Percentiles rank a stretch among this genome's conserved stretches.
Evolutionary conservation across 1,140 invertebrate species (phyloP).

Genomic region (Leucophenga varia): DNA sequence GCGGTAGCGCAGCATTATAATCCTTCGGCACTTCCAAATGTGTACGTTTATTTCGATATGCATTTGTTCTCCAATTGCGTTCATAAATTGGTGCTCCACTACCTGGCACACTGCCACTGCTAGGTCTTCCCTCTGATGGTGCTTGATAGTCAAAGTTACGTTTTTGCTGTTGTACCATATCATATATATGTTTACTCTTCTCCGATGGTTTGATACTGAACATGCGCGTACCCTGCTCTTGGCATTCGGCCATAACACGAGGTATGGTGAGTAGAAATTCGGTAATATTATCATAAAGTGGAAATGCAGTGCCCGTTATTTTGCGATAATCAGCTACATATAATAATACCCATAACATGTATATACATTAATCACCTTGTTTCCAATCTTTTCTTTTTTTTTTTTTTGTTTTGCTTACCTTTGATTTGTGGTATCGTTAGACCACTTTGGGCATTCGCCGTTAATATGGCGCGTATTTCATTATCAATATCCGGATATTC

Average conservation of each 20-base stretch:
- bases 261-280: constrained; percentile 52
- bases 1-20: no score
- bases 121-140: constrained; percentile 17
- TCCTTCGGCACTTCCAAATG: no score
- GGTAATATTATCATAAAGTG: constrained; percentile 39
- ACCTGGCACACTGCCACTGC: constrained; percentile 23
- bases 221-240: constrained; percentile 35
- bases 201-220: constrained; percentile 40
- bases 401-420: constrained; percentile 25
- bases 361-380: no score
- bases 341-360: no score
- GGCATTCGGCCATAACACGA: constrained; percentile 38
- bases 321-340: constrained; percentile 46
- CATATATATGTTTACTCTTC: constrained; percentile 39
- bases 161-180: constrained; percentile 42
- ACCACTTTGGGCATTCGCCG: constrained; percentile 46
- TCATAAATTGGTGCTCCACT: constrained; percentile 10
- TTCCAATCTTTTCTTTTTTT: not conserved
- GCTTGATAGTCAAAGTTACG: constrained; percentile 8
- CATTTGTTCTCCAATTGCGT: no score
- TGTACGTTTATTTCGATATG: no score
- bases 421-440: constrained; percentile 49
- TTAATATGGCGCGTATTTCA: constrained; percentile 45
- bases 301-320: constrained; percentile 37
- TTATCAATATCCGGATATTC: constrained; percentile 45